Conservation (phyloP, 2,797 vertebrate genomes). For the Pampus argenteus region DNA sequence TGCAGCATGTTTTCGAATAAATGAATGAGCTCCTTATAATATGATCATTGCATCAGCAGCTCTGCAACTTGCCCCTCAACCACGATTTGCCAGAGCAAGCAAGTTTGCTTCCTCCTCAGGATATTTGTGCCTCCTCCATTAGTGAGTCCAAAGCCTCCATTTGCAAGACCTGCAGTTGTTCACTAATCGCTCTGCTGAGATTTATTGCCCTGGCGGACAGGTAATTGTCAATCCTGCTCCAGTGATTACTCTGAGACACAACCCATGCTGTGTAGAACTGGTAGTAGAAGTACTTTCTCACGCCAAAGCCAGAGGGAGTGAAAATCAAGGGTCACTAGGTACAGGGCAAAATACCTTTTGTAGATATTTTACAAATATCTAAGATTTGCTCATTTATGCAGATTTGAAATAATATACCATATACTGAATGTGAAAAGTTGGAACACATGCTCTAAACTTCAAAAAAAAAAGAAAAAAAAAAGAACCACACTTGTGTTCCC, state of each 20-base stretch:
- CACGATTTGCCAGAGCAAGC: conserved; percentile 27
- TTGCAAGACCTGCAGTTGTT: conserved; percentile 63
- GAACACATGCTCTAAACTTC: conserved; percentile 9
- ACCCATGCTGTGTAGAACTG: conserved; percentile 36
- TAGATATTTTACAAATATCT: neutral
- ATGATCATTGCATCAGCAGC: conserved; percentile 25
- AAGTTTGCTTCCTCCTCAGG: conserved; percentile 57
- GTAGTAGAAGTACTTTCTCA: conserved; percentile 65
- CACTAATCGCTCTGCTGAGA: conserved; percentile 67
- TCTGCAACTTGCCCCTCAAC: conserved; percentile 16
- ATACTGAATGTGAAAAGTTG: conserved; percentile 1
- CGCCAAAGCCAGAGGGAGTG: conserved; percentile 32
- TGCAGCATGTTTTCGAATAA: conserved; percentile 4
- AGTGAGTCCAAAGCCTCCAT: conserved; percentile 52
- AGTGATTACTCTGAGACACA: conserved; percentile 63
- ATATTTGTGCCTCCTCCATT: conserved; percentile 51
- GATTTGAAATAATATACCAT: conserved; percentile 9
- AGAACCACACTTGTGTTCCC: conserved; percentile 36
- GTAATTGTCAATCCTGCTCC: conserved; percentile 72
- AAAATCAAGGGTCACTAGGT: neutral
- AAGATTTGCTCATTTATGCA: neutral
- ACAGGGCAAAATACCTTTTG: neutral
- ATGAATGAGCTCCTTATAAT: conserved; percentile 6
- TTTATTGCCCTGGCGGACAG: conserved; percentile 70
- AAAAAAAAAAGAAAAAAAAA: conserved; percentile 46